These are phyloP conservation scores for Theonella swinhoei DNA, from an alignment of 37 sponge, comb jelly and placozoan genomes.

Conservation along the genomic window DNA sequence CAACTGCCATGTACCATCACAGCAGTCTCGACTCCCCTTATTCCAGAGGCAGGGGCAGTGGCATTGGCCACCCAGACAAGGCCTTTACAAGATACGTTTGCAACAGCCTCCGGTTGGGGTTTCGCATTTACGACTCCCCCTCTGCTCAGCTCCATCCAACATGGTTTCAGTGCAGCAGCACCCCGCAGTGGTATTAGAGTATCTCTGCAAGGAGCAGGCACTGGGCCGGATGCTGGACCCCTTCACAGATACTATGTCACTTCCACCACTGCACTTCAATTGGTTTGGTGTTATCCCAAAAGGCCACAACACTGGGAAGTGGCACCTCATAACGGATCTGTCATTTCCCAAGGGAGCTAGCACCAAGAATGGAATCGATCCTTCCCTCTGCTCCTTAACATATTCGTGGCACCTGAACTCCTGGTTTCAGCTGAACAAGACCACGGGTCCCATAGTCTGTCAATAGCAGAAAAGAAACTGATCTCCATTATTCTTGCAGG, in stretches of 20 bases:
- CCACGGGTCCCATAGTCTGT: neutral
- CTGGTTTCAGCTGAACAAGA: slow-evolving; percentile 55
- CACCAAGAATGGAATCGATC: slow-evolving; percentile 21
- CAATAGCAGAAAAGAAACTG: slow-evolving; percentile 59
- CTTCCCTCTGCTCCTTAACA: neutral
- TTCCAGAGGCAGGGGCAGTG: slow-evolving; percentile 1
- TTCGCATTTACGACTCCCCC: slow-evolving; percentile 8
- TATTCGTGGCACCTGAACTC: neutral
- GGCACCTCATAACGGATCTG: too few relatives aligned
- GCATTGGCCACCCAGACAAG: slow-evolving; percentile 31
- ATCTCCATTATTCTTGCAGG: slow-evolving; percentile 39
- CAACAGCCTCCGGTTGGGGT: neutral
- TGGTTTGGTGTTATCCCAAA: too few relatives aligned
- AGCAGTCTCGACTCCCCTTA: slow-evolving; percentile 2
- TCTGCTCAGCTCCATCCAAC: slow-evolving; percentile 17
- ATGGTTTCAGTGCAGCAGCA: slow-evolving; percentile 32
- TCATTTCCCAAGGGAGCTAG: neutral
- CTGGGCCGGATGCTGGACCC: slow-evolving; percentile 23
- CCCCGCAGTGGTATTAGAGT: slow-evolving; percentile 12
- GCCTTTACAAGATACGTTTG: slow-evolving; percentile 7
- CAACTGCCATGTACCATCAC: neutral
- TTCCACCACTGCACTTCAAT: slow-evolving; percentile 13
- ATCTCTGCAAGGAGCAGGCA: slow-evolving; percentile 1
- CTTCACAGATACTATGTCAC: neutral
- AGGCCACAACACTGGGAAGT: slow-evolving; percentile 32